Base-by-base conservation (phyloP, 2,113 vertebrate species). In the Pygoscelis adeliae region DNA sequence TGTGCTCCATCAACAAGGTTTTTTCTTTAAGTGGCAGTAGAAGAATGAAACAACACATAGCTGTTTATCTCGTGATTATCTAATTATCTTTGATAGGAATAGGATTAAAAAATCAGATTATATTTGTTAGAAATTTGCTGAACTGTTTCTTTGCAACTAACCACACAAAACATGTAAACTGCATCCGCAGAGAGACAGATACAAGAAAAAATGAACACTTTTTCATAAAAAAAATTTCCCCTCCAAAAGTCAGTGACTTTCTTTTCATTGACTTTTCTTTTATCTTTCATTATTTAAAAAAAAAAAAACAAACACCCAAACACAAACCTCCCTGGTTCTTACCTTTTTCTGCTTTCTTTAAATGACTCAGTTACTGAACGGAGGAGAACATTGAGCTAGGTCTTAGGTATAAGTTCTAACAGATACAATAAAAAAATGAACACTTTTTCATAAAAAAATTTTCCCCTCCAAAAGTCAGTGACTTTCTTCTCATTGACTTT, bases 81-180 rank as follows among this genome's bases (percentile, higher is more conserved):
- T 95, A 95, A 91, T 91, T 95, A 63, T 89, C 65, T 93, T 83
- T 83, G 66, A 61, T 77, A 93, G 79, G 84, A 96, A 22, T 89
- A 89, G 71, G 77, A 94, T 93, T 92, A 11, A 94, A 97, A 98
- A 52, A 44, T 78, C 59, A 86, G 65, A 94, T 96, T 89, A 46
- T 83, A 46, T 95, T 82, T 92, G 47, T 94, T 94, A 79, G 40
- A 95, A 85, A 93, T 96, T 86, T 93, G 78, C 89, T 91, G 83
- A 71, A 74, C 42, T 53, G 11, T 80, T 79, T 90, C 78, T 96
- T 97, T 61, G 71, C 93, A 84, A 89, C 85, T 97, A 73, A 97
- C 89, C 73, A 83, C 82, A 90, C 32, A 47, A 96, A 88, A 76
- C 85, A 47, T 85, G 69, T 83, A 92, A 96, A 84, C 83, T 65